Evolutionary conservation across 92 coral and sea anemone genomes (phyloP).

Genomic region (Nematostella vectensis): DNA sequence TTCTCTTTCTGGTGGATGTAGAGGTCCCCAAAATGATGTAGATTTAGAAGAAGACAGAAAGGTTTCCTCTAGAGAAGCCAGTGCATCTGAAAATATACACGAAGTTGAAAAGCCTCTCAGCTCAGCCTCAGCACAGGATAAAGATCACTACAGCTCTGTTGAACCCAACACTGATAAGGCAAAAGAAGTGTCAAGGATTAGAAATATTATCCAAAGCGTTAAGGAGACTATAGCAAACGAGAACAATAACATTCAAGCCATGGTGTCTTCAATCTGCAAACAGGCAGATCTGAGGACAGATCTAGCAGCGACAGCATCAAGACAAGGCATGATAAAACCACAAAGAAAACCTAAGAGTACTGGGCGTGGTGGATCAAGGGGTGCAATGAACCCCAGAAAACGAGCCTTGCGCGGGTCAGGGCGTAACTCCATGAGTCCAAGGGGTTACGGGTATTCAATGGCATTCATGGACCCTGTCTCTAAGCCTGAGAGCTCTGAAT

Average conservation of each 20-base stretch:
- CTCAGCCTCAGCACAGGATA: too few relatives aligned
- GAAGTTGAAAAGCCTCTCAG: too few relatives aligned
- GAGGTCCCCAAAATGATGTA: too few relatives aligned
- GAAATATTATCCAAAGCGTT: background rate
- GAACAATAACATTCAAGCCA: background rate
- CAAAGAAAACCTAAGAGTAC: constrained; percentile 6
- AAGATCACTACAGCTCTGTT: too few relatives aligned
- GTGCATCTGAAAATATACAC: too few relatives aligned
- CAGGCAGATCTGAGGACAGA: background rate
- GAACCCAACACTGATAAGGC: too few relatives aligned
- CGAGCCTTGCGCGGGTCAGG: constrained; percentile 15
- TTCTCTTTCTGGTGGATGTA: too few relatives aligned
- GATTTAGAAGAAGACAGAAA: too few relatives aligned
- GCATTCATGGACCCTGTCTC: constrained; percentile 73
- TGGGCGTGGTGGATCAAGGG: constrained; percentile 24
- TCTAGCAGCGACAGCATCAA: background rate
- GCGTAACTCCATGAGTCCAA: constrained; percentile 51
- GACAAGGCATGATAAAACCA: background rate
- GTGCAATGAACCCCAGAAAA: constrained; percentile 8
- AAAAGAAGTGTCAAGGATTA: background rate
- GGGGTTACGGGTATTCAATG: constrained; percentile 86
- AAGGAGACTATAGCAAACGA: constrained; percentile 5
- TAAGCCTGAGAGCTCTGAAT: constrained; percentile 26
- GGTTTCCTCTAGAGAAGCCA: too few relatives aligned
- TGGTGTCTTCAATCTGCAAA: background rate